These are phyloP conservation scores for Galeruca laticollis DNA, from an alignment of 2,888 invertebrate species.

Conservation along the genomic window DNA sequence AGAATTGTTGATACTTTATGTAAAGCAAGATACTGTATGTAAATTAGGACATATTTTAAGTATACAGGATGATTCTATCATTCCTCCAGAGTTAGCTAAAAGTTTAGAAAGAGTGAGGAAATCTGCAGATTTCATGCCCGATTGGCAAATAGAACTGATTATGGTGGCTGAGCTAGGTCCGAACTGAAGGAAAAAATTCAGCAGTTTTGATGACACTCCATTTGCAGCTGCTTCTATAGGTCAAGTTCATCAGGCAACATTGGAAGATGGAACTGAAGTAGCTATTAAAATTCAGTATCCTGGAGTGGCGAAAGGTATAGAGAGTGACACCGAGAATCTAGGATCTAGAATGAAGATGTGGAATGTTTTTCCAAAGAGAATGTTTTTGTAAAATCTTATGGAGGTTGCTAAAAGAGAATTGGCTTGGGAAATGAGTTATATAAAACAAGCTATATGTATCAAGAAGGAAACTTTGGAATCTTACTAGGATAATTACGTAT, in stretches of 20 bases:
- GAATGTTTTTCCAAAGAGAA: constrained; percentile 95
- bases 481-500: constrained; percentile 89
- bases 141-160: constrained; percentile 92
- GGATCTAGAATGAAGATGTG: constrained; percentile 92
- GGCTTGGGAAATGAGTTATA: constrained; percentile 97
- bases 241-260: constrained; percentile 85
- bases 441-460: constrained; percentile 91
- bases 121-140: constrained; percentile 99
- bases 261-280: constrained; percentile 80
- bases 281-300: constrained; percentile 98
- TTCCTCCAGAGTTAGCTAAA: constrained; percentile 90
- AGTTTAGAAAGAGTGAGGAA: constrained; percentile 97
- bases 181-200: constrained; percentile 83
- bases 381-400: constrained; percentile 94
- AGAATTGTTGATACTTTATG: constrained; percentile 96
- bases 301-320: constrained; percentile 85
- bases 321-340: constrained; percentile 97
- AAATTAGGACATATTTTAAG: constrained; percentile 98
- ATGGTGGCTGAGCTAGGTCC: constrained; percentile 83
- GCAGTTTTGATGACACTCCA: constrained; percentile 89
- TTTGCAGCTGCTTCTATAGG: constrained; percentile 99
- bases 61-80: constrained; percentile 92
- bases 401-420: constrained; percentile 94
- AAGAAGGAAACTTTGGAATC: constrained; percentile 76
- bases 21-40: constrained; percentile 92